Conservation (phyloP, 2,888 invertebrate genomes). For the Archips xylosteana region DNA sequence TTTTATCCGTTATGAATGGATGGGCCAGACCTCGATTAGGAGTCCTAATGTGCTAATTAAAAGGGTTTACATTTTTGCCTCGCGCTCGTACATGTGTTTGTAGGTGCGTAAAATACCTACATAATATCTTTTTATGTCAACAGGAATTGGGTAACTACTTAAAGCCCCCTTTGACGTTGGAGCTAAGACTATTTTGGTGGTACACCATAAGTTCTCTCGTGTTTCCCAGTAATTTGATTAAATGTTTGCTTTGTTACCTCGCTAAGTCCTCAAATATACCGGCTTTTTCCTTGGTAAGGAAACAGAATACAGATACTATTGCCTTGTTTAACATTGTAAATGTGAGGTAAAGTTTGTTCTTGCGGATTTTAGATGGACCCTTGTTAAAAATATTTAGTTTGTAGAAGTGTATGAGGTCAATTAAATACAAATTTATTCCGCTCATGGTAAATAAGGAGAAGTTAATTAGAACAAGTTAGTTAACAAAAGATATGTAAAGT, state of each 20-base stretch:
- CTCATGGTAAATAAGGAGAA: too few relatives aligned
- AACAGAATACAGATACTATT: neutral
- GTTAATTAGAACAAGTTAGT: too few relatives aligned
- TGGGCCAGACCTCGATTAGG: slow-evolving; percentile 20
- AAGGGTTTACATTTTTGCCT: slow-evolving; percentile 26
- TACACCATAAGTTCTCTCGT: slow-evolving; percentile 37
- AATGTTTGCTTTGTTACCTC: slow-evolving; percentile 32
- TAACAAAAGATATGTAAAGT: too few relatives aligned
- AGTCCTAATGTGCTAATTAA: slow-evolving; percentile 31
- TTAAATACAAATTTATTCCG: too few relatives aligned
- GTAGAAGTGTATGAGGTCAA: neutral
- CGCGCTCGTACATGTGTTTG: neutral
- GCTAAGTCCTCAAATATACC: slow-evolving; percentile 21
- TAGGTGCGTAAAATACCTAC: neutral
- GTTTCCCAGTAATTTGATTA: slow-evolving; percentile 38
- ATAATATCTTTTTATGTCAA: neutral
- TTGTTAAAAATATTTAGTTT: neutral
- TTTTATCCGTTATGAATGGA: slow-evolving; percentile 24
- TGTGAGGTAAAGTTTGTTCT: neutral
- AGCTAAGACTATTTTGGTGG: slow-evolving; percentile 38
- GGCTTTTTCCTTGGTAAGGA: slow-evolving; percentile 20
- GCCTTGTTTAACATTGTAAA: neutral
- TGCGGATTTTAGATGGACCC: too few relatives aligned
- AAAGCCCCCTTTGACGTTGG: slow-evolving; percentile 24
- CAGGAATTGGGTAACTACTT: slow-evolving; percentile 20